A percentile compares a stretch with the other conserved stretches of the same genome.
These are phyloP conservation scores for Molorchus minor DNA, from an alignment of 2,888 invertebrate genomes.

Conservation along the genomic window DNA sequence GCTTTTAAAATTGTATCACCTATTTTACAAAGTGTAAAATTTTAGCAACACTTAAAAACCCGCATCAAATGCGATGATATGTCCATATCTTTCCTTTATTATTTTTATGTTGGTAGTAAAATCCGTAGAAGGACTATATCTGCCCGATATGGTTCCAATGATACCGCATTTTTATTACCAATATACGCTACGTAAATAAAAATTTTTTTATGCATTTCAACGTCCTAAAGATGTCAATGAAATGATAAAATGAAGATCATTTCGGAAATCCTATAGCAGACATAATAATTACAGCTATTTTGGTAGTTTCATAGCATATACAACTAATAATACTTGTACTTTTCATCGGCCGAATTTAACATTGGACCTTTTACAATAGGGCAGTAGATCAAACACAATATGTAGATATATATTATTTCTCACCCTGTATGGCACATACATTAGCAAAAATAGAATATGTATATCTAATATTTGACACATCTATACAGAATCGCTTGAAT, in stretches of 20 bases:
- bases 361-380: too few relatives aligned
- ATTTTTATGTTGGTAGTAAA: slow-evolving; percentile 44
- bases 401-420: too few relatives aligned
- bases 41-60: slow-evolving; percentile 38
- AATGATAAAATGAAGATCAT: slow-evolving; percentile 50
- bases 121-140: slow-evolving; percentile 26
- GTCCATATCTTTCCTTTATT: slow-evolving; percentile 36
- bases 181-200: slow-evolving; percentile 46
- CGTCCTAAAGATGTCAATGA: slow-evolving; percentile 51
- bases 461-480: too few relatives aligned
- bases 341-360: too few relatives aligned
- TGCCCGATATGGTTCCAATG: slow-evolving; percentile 41
- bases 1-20: slow-evolving; percentile 39
- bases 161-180: slow-evolving; percentile 44
- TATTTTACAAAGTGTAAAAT: slow-evolving; percentile 46
- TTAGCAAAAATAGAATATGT: too few relatives aligned
- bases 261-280: slow-evolving; percentile 7
- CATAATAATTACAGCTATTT: too few relatives aligned
- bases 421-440: too few relatives aligned
- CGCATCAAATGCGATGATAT: slow-evolving; percentile 29
- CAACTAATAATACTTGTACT: too few relatives aligned
- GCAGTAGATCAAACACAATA: too few relatives aligned
- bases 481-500: too few relatives aligned
- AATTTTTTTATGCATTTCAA: slow-evolving; percentile 47
- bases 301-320: too few relatives aligned